Conservation (phyloP, 2,113 vertebrate genomes). For the Brachyhypopomus gauderio region DNA sequence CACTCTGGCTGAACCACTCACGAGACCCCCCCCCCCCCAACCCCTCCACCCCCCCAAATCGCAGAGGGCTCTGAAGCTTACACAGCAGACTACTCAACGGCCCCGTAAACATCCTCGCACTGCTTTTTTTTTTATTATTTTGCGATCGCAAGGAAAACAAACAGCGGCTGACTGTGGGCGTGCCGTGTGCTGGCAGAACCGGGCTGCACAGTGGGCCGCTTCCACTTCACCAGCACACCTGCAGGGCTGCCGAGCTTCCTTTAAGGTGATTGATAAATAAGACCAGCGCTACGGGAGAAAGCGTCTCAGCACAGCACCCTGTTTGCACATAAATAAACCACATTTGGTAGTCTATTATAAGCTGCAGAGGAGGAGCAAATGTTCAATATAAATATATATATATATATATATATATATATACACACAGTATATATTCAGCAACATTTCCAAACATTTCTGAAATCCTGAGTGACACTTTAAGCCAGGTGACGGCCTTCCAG, state of each 20-base stretch:
- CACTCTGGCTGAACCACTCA: neutral
- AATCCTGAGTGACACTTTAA: constrained; percentile 32
- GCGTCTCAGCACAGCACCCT: neutral
- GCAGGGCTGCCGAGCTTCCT: neutral
- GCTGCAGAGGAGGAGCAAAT: neutral
- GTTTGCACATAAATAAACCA: neutral
- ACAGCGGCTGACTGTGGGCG: neutral
- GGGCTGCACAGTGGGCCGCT: no score
- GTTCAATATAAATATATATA: neutral
- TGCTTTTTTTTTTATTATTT: neutral
- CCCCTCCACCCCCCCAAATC: no score
- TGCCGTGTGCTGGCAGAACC: neutral
- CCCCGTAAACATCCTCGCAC: neutral
- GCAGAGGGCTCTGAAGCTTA: neutral
- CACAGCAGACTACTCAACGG: neutral
- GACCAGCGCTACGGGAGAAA: neutral
- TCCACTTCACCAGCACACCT: no score
- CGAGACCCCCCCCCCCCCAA: no score
- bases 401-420: neutral
- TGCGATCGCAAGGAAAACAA: neutral
- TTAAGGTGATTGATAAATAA: neutral
- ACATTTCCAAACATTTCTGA: neutral
- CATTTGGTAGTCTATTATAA: neutral
- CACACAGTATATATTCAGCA: neutral
- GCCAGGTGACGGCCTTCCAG: neutral